Base-by-base conservation (phyloP, 1,140 invertebrate species). In the Cydia amplana region DNA sequence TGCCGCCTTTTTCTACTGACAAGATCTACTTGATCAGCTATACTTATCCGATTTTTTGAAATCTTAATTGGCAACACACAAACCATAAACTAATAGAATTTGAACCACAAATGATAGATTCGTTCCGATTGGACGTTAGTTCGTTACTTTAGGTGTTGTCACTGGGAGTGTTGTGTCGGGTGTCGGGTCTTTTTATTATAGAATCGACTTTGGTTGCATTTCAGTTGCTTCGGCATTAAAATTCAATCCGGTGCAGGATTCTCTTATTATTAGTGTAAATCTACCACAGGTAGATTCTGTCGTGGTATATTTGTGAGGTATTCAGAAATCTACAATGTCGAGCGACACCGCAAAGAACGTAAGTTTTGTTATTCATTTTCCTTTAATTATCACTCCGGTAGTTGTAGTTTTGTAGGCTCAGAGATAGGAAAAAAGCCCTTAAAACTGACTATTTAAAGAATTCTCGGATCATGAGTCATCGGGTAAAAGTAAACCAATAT, bases 291-390 rank as follows among this genome's bases (percentile, higher is more conserved):
- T 60, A 60, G 55, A 60, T 23, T 60, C 20, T 3, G 1, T 60
- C 5, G 51, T 60, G 51, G 18, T 60, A 23, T 60, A 60, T 23
- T 23, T 7, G n/a, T 23, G 20, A 60, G 55, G 5, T 60, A 60
- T 60, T 60, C 55, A 60, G 20, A 7, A 60, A 60, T 60, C 9
- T 60, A 65, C 12, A 65, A 70, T 70, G 65, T 70, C 65, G 2
- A 70, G 65, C 32, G 65, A 70, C 16, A 70, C 72, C 43, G 43
- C 72, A 28, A 73, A 73, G 43, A 73, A 73, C 23, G 72, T 49
- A 73, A 51, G 43, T 73, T 46, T 55, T 55, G 23, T 73, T 73
- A 6, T 73, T n/a, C 6, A 46, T 49, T 73, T 49, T 16, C 1
- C 23, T 25, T 73, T 16, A 40, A 20, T 73, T 23, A 51, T 55